Evolutionary conservation across 2,797 vertebrate genomes (phyloP), one percentile per base, ranked within the genome.

Genomic region (Catostomus latipinnis): DNA sequence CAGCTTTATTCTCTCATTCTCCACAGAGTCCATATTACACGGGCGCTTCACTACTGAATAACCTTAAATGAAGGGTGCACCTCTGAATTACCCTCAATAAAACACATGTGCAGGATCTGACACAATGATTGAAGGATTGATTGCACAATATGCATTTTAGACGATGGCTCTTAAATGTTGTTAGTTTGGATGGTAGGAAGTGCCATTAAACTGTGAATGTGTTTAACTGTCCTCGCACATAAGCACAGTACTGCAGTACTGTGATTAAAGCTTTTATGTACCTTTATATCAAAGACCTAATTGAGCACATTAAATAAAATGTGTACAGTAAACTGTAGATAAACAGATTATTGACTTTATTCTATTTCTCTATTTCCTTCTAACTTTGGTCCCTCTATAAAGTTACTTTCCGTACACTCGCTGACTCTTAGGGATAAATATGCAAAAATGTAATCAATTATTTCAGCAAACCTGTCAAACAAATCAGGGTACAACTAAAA

Each of bases 371-470:
- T 43, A 11, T 58, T 46, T 48, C 18, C 10, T n/a, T 0, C 9
- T 54, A 57, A 13, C 68, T 70, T 69, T 76, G 67, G 65, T 53
- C 46, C 56, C 68, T 74, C 49, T 69, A 22, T 52, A 34, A 56
- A 57, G 76, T 58, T 75, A 56, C 43, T 70, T 14, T 62, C 69
- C 56, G 18, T 78, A 50, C 60, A 66, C 48, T 68, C 3, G 6
- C 7, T 58, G 13, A 68, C 58, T 49, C 45, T 68, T 12, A 48
- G 62, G 60, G 75, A 70, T 78, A 85, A 65, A 84, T 67, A 84
- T 46, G 56, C n/a, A 60, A 46, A 74, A 74, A 69, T 70, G 16
- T 48, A 72, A 86, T 87, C 81, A 86, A 84, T 86, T 62, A 85
- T 75, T 83, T 79, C 71, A 61, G 80, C 71, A 74, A 48, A 78